Conservation (phyloP, 92 coral and sea anemone genomes). For the Palythoa grandiflora region DNA sequence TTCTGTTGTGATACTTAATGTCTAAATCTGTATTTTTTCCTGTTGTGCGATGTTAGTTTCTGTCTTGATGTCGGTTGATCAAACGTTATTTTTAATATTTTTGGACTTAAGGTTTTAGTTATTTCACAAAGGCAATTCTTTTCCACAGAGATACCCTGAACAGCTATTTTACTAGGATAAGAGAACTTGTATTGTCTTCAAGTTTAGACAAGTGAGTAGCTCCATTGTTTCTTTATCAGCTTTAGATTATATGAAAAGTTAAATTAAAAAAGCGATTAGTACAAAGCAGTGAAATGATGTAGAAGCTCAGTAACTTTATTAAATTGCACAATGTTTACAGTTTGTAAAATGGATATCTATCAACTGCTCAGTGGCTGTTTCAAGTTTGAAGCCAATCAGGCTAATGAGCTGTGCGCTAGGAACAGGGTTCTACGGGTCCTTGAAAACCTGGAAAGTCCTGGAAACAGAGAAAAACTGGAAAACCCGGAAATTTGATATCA, state of each 20-base stretch:
- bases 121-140: neutral
- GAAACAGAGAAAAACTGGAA: no score
- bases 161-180: constrained; percentile 6
- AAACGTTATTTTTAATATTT: no score
- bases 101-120: neutral
- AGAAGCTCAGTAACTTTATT: neutral
- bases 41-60: neutral
- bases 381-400: neutral
- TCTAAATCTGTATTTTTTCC: no score
- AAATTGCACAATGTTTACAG: neutral
- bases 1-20: no score
- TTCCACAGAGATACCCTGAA: constrained; percentile 3
- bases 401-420: neutral
- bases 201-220: neutral
- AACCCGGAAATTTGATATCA: no score
- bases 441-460: no score
- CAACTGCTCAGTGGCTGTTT: neutral
- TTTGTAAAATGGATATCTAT: neutral
- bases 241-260: neutral
- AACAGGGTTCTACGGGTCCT: no score
- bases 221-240: neutral
- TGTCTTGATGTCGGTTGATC: neutral
- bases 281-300: neutral
- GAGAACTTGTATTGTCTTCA: constrained; percentile 27
- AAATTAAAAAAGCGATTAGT: neutral